Evolutionary conservation across 2,888 invertebrate species (phyloP).

Genomic region (Bombylius major): DNA sequence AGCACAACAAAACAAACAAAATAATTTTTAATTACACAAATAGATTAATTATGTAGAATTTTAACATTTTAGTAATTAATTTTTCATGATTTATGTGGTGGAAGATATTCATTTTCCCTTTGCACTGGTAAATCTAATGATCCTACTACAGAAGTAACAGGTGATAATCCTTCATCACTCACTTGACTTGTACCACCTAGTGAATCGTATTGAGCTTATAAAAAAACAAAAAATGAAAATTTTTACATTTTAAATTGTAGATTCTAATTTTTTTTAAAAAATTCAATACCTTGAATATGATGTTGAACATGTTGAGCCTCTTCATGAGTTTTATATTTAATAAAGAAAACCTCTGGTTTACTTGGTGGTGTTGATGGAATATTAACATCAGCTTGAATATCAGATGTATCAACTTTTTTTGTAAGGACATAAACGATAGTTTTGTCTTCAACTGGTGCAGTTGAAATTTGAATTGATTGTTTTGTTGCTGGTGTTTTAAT

Average conservation of each 20-base stretch:
- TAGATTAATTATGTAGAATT: too few species aligned
- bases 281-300: constrained; percentile 29
- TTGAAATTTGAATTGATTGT: constrained; percentile 17
- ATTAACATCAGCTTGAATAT: constrained; percentile 15
- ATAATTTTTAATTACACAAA: too few species aligned
- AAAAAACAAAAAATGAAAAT: constrained; percentile 7
- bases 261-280: background rate
- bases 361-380: constrained; percentile 26
- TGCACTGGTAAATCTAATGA: constrained; percentile 17
- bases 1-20: too few species aligned
- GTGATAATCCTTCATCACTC: constrained; percentile 32
- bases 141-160: constrained; percentile 31
- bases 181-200: constrained; percentile 31
- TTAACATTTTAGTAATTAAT: too few species aligned
- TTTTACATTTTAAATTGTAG: background rate
- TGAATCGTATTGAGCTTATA: constrained; percentile 31
- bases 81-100: too few species aligned
- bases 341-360: constrained; percentile 36
- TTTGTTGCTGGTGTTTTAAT: constrained; percentile 29
- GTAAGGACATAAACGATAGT: constrained; percentile 35
- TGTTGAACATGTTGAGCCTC: constrained; percentile 34
- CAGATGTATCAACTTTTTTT: constrained; percentile 30
- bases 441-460: constrained; percentile 30
- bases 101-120: too few species aligned
- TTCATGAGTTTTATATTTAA: constrained; percentile 35